Base-by-base conservation (phyloP, 2,888 invertebrate genomes). In the Eudemis profundana region DNA sequence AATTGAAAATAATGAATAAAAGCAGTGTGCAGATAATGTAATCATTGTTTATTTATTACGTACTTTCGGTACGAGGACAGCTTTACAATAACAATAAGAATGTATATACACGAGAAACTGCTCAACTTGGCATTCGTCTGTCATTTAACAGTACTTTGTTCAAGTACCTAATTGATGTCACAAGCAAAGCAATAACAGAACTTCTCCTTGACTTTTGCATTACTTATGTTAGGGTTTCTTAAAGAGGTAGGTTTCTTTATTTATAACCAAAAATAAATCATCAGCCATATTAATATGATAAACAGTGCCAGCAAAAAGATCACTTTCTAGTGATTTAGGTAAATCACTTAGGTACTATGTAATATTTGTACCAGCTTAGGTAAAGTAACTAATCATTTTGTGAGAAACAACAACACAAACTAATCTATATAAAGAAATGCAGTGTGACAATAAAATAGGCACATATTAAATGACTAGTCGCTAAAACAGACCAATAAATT, bases 1-100 rank as follows among this genome's bases (percentile, higher is more conserved):
- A 44, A 66, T 62, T 56, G 47, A 56, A 50, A 73, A 66, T 67
- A 71, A 73, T 70, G 68, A 78, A 73, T 81, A 75, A 82, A 80
- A 81, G 0, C 5, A 27, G 72, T 69, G 72, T 69, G 66, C 46
- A 65, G 69, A 78, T 75, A 75, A 72, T 75, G 74, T 68, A 71
- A 75, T 75, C 72, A 44, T 50, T 66, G 71, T 71, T 68, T 57
- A 67, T 73, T 76, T 73, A 72, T 74, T 74, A 67, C 72, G 66
- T 73, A 74, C 53, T 69, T 65, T 68, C 67, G 60, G 70, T 66
- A 64, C 49, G 33, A 61, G 53, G 36, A 56, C 15, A 66, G 51
- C 23, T 47, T 33, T 44, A 49, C n/a, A 21, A 12, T 61, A 47
- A 62, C 68, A 65, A 66, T 46, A 40, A 54, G 12, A 38, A 50